Percentiles rank a stretch among this genome's conserved stretches.
phyloP scores from a whole-genome alignment of 1,140 invertebrate genomes.

The Lineus longissimus region DNA sequence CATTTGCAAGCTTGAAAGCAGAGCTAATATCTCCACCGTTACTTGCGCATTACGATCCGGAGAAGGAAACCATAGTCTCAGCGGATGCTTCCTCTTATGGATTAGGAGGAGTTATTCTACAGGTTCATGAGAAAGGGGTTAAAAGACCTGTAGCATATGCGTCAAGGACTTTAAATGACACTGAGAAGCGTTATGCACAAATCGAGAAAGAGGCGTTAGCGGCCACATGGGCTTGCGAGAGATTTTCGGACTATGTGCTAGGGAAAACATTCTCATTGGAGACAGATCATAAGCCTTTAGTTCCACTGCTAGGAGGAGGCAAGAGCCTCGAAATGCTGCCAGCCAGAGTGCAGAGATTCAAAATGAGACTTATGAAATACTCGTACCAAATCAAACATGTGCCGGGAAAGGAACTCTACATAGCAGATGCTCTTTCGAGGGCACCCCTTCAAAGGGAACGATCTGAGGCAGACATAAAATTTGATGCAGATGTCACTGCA shows the following conservation, averaged over 20 bases:
- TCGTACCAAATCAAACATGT: constrained; percentile 10
- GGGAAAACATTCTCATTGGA: constrained; percentile 29
- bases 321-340: constrained; percentile 14
- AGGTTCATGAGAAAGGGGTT: constrained; percentile 10
- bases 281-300: constrained; percentile 46
- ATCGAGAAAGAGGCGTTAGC: no score
- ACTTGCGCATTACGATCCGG: constrained; percentile 17
- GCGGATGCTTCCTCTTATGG: constrained; percentile 13
- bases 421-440: constrained; percentile 13
- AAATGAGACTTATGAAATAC: constrained; percentile 1
- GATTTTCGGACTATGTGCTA: constrained; percentile 49
- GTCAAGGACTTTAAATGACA: constrained; percentile 36
- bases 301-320: constrained; percentile 39
- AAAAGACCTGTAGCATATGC: constrained; percentile 45
- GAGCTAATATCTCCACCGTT: constrained; percentile 7
- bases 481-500: not conserved
- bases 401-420: constrained; percentile 11
- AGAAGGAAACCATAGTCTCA: constrained; percentile 12
- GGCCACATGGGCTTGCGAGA: constrained; percentile 37
- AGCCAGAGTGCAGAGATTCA: not conserved
- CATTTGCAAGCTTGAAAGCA: constrained; percentile 15
- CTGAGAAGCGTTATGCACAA: constrained; percentile 45
- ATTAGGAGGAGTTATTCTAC: constrained; percentile 15
- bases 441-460: not conserved
- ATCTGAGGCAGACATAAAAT: not conserved